Conservation (phyloP, 2,888 invertebrate genomes). For the Thereva unica region DNA sequence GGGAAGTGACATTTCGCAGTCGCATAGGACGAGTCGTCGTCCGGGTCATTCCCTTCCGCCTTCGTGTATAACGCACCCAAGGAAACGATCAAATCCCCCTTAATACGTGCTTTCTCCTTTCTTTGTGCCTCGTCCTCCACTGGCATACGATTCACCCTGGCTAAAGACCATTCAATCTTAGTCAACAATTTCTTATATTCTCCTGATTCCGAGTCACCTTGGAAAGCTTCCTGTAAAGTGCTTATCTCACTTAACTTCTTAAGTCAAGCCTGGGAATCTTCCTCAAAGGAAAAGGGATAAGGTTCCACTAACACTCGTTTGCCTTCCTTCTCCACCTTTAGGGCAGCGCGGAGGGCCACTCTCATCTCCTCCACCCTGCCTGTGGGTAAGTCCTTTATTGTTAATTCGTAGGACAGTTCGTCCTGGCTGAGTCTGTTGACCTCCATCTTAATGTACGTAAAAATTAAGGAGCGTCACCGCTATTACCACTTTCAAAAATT, state of each 20-base stretch:
- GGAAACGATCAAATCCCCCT: background rate
- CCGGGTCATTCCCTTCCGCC: too few species aligned
- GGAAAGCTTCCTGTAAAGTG: background rate
- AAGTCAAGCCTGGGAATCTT: background rate
- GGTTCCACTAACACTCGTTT: background rate
- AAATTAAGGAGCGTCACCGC: too few species aligned
- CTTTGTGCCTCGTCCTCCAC: background rate
- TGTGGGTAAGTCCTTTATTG: background rate
- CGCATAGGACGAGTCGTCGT: too few species aligned
- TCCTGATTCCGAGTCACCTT: background rate
- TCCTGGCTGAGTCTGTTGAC: background rate
- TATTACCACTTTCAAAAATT: too few species aligned
- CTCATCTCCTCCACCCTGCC: conserved; percentile 2
- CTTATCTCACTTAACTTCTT: background rate
- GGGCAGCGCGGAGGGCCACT: background rate
- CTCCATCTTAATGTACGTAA: background rate
- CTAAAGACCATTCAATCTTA: background rate
- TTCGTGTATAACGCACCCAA: background rate
- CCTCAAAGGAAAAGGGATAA: background rate
- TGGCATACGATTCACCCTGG: background rate
- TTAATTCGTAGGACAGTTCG: background rate
- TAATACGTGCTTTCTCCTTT: background rate
- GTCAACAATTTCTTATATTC: background rate
- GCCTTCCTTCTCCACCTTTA: background rate
- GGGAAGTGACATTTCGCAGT: too few species aligned